A percentile compares a stretch with the other conserved stretches of the same genome.
Conservation (phyloP, 2,888 invertebrate genomes). For the Agrotis ipsilon region DNA sequence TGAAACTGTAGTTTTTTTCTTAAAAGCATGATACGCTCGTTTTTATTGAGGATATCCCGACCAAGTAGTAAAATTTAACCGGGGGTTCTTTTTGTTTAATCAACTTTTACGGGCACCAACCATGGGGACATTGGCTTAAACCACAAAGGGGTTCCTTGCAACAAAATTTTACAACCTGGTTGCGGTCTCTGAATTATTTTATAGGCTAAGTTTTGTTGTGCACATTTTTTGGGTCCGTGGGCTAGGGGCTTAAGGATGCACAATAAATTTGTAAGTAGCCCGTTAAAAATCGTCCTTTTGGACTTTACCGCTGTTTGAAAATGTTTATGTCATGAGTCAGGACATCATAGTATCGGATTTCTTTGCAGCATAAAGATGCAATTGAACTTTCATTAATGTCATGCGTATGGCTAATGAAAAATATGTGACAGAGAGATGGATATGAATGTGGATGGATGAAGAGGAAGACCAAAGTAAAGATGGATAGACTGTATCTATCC, state of each 20-base stretch:
- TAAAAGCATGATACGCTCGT: slow-evolving; percentile 35
- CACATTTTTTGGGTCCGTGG: slow-evolving; percentile 15
- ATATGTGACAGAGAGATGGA: no score
- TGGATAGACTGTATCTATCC: no score
- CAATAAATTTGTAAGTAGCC: no score
- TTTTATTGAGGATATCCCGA: slow-evolving; percentile 56
- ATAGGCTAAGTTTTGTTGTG: slow-evolving; percentile 41
- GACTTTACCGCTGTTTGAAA: not conserved
- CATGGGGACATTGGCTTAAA: slow-evolving; percentile 54
- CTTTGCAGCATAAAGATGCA: no score
- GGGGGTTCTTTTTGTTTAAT: slow-evolving; percentile 55
- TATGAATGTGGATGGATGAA: no score
- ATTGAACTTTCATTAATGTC: no score
- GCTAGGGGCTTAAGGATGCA: not conserved
- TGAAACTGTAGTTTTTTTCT: slow-evolving; percentile 25
- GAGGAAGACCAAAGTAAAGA: no score
- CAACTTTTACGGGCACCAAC: slow-evolving; percentile 53
- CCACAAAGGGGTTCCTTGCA: slow-evolving; percentile 58
- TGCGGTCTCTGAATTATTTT: slow-evolving; percentile 56
- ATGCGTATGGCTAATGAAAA: no score
- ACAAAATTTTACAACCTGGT: slow-evolving; percentile 58
- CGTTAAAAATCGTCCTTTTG: not conserved
- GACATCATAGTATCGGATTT: no score
- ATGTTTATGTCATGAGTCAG: not conserved
- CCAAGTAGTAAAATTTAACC: slow-evolving; percentile 55